Percentiles rank a stretch among this genome's conserved stretches.
These are phyloP conservation scores for Rhabdophis nuchalis DNA, from an alignment of 2,797 vertebrate species.

Conservation along the genomic window DNA sequence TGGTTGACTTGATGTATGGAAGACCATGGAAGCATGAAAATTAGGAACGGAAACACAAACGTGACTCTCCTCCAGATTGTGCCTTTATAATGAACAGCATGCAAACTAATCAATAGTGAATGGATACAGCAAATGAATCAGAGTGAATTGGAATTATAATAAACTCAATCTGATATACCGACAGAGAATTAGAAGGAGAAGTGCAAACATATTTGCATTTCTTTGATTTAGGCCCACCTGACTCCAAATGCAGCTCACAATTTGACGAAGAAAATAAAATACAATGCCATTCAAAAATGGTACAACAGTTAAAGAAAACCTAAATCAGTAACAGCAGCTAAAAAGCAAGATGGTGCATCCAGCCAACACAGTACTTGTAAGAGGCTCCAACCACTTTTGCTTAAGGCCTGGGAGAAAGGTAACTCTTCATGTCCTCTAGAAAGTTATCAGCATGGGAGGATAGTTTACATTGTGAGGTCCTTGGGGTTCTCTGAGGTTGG, in stretches of 20 bases:
- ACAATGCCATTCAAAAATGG: not conserved
- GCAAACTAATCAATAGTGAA: constrained; percentile 42
- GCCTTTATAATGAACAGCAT: constrained; percentile 35
- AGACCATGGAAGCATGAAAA: constrained; percentile 43
- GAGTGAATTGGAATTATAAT: constrained; percentile 33
- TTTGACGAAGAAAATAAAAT: not conserved
- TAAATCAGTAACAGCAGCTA: not conserved
- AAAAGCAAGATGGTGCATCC: not conserved
- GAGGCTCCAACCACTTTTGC: not conserved
- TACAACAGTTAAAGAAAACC: not conserved
- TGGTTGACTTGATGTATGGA: constrained; percentile 44
- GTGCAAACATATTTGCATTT: not conserved
- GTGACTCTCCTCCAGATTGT: constrained; percentile 19
- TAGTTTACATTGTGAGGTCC: not conserved
- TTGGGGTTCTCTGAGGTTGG: not conserved
- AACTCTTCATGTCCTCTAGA: not conserved
- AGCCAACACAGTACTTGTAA: not conserved
- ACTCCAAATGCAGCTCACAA: not conserved
- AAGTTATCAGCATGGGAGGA: not conserved
- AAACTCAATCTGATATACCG: constrained; percentile 7
- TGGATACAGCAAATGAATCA: constrained; percentile 35
- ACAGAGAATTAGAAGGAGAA: constrained; percentile 23
- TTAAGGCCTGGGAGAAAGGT: not conserved
- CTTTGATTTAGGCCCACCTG: not conserved
- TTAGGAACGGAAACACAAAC: constrained; percentile 39